phyloP scores from a whole-genome alignment of 2,113 vertebrate genomes.

The Vulpes vulpes region DNA sequence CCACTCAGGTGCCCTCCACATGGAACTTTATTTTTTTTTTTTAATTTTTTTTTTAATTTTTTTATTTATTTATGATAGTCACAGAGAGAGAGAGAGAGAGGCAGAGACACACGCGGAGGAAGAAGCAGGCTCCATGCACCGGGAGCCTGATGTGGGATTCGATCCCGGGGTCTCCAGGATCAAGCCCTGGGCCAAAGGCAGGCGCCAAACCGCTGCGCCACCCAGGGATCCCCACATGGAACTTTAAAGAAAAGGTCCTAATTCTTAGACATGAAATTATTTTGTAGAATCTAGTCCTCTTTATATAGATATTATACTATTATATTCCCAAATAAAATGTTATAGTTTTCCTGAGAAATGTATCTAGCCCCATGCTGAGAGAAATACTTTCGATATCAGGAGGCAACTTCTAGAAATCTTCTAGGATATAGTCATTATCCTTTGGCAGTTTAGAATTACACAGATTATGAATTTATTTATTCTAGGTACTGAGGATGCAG shows the following conservation, averaged over 20 bases:
- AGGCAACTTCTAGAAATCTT: neutral
- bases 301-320: neutral
- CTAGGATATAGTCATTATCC: neutral
- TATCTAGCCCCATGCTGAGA: neutral
- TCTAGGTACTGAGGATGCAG: neutral
- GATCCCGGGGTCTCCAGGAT: no score
- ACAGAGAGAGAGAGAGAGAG: no score
- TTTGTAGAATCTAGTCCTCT: neutral
- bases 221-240: no score
- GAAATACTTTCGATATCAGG: neutral
- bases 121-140: no score
- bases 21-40: neutral
- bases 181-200: no score
- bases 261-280: constrained; percentile 26
- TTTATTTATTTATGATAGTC: no score
- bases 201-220: no score
- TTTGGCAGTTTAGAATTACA: neutral
- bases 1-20: neutral
- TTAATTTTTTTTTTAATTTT: no score
- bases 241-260: neutral
- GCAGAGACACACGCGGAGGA: no score
- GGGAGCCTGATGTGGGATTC: no score
- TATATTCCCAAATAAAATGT: neutral
- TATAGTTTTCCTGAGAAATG: neutral
- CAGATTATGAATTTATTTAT: constrained; percentile 1